A percentile compares a stretch with the other conserved stretches of the same genome.
phyloP scores from a whole-genome alignment of 2,113 vertebrate species.

The Climacteris rufus region DNA sequence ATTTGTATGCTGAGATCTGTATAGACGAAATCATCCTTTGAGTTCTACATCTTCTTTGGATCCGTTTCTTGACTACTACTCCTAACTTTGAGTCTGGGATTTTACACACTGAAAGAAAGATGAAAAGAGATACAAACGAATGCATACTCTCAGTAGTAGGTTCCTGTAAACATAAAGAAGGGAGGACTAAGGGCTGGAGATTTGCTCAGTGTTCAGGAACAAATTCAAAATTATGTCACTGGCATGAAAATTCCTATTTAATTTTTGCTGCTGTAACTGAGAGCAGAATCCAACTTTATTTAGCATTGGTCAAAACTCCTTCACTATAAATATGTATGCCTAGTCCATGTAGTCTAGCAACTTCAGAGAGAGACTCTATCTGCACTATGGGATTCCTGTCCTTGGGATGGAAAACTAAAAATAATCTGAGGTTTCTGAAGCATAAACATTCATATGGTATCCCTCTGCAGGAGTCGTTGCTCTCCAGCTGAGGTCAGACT shows the following conservation, averaged over 20 bases:
- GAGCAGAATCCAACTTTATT: neutral
- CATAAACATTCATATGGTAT: neutral
- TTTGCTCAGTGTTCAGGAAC: neutral
- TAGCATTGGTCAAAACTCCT: neutral
- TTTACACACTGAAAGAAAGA: constrained; percentile 25
- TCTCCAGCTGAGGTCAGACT: neutral
- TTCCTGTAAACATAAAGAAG: neutral
- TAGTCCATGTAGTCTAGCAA: neutral
- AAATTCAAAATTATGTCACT: neutral
- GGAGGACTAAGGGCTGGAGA: neutral
- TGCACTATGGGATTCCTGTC: neutral
- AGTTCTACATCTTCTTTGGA: neutral
- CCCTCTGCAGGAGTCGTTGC: neutral
- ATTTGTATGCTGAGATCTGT: neutral
- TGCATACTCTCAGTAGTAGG: neutral
- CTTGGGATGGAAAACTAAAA: neutral
- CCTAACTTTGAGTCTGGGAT: neutral
- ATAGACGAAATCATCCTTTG: neutral
- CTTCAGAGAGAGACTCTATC: neutral
- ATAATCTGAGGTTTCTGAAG: neutral
- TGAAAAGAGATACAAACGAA: neutral
- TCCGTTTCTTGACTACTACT: neutral
- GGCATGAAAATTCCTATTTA: neutral
- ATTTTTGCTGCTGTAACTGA: neutral
- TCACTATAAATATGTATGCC: neutral